Percentiles rank a stretch among this genome's conserved stretches.
These are phyloP conservation scores for Globia sparganii DNA, from an alignment of 2,888 invertebrate species.

Conservation along the genomic window DNA sequence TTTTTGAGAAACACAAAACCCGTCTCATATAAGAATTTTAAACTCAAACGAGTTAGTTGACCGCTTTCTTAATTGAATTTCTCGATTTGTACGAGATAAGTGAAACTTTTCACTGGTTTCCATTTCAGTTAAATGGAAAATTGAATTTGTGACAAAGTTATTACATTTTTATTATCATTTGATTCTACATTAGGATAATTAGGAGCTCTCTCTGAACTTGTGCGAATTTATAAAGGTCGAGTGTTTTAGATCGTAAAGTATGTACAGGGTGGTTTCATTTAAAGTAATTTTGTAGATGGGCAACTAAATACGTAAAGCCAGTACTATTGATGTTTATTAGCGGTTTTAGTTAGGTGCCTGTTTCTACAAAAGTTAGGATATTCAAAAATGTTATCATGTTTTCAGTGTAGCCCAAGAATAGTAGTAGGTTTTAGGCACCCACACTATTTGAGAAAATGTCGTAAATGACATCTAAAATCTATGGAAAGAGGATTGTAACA, in stretches of 20 bases:
- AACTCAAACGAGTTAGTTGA: slow-evolving; percentile 29
- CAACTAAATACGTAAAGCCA: background rate
- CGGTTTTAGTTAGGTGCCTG: background rate
- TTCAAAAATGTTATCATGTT: background rate
- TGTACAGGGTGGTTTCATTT: slow-evolving; percentile 20
- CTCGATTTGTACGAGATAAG: slow-evolving; percentile 37
- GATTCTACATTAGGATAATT: slow-evolving; percentile 52
- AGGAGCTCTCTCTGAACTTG: slow-evolving; percentile 33
- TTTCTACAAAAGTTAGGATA: background rate
- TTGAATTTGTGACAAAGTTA: slow-evolving; percentile 46
- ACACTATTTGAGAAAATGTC: background rate
- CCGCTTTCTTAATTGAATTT: slow-evolving; percentile 40
- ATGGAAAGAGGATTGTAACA: background rate
- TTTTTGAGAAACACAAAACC: slow-evolving; percentile 1
- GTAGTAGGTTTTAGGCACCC: background rate
- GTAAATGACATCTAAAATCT: background rate
- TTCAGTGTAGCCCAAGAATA: background rate
- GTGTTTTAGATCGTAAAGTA: slow-evolving; percentile 15
- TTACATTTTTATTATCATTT: slow-evolving; percentile 54
- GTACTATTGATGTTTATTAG: background rate
- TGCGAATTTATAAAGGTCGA: slow-evolving; percentile 37
- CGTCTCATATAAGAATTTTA: slow-evolving; percentile 10
- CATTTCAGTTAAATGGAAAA: slow-evolving; percentile 34
- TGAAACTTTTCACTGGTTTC: slow-evolving; percentile 24
- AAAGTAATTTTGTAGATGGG: background rate